Evolutionary conservation across 2,888 invertebrate species (phyloP).

Genomic region (Amphiduros pacificus): DNA sequence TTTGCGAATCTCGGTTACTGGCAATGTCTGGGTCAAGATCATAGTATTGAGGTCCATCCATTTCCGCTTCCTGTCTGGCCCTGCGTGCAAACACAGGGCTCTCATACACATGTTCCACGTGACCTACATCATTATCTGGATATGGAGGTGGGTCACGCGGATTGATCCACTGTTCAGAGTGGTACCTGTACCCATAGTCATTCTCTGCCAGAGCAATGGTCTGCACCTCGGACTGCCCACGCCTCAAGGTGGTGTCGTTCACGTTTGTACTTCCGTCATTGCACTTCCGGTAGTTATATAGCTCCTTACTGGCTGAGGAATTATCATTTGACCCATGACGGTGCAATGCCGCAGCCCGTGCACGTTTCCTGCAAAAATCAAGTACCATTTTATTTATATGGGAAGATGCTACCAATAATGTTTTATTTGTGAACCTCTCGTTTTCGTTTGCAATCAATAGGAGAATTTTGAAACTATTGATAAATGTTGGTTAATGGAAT

Average conservation of each 20-base stretch:
- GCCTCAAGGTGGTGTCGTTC: neutral
- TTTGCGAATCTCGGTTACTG: too few species aligned
- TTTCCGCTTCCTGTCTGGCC: too few species aligned
- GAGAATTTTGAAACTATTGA: too few species aligned
- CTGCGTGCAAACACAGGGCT: slow-evolving; percentile 4
- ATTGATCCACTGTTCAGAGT: neutral
- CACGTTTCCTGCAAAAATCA: too few species aligned
- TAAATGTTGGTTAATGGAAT: too few species aligned
- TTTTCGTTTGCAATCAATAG: too few species aligned
- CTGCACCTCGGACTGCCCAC: neutral
- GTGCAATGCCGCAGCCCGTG: too few species aligned
- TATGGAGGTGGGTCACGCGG: neutral
- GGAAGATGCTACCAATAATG: too few species aligned
- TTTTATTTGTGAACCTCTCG: too few species aligned
- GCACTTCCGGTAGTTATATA: slow-evolving; percentile 2
- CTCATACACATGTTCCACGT: neutral
- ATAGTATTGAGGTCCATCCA: neutral
- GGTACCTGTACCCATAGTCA: neutral
- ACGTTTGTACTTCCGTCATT: neutral
- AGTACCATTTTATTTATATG: too few species aligned
- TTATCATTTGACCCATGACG: too few species aligned
- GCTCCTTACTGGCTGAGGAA: too few species aligned
- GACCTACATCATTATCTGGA: neutral
- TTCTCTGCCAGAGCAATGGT: neutral
- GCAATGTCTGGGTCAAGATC: neutral